phyloP scores from a whole-genome alignment of 2,113 vertebrate genomes.

The Urocolius indicus region DNA sequence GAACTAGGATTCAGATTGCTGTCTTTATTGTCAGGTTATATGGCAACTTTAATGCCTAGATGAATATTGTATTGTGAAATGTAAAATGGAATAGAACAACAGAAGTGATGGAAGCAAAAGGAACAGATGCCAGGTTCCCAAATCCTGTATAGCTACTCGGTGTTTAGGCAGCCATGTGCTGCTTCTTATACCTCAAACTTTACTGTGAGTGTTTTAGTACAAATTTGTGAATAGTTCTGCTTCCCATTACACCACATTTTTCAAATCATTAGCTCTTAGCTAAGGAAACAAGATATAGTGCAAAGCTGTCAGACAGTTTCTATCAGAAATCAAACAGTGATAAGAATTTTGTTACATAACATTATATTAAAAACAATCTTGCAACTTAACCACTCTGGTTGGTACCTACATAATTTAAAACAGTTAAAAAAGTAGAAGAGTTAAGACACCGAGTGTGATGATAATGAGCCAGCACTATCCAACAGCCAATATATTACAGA shows the following conservation, averaged over 20 bases:
- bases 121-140: background rate
- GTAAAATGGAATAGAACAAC: background rate
- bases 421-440: background rate
- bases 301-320: background rate
- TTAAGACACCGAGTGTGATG: background rate
- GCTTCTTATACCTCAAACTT: background rate
- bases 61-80: slow-evolving; percentile 55
- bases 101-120: background rate
- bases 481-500: background rate
- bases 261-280: background rate
- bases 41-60: slow-evolving; percentile 14
- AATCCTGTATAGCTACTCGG: background rate
- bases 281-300: background rate
- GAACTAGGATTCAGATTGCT: slow-evolving; percentile 8
- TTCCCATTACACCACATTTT: background rate
- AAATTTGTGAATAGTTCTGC: background rate
- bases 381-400: background rate
- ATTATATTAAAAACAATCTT: background rate
- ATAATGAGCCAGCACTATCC: background rate
- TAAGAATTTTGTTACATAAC: background rate
- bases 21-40: slow-evolving; percentile 34
- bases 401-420: background rate
- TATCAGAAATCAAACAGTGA: background rate
- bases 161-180: background rate
- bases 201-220: background rate